Conservation (phyloP, 2,113 vertebrate genomes). For the Sceloporus tristichus region DNA sequence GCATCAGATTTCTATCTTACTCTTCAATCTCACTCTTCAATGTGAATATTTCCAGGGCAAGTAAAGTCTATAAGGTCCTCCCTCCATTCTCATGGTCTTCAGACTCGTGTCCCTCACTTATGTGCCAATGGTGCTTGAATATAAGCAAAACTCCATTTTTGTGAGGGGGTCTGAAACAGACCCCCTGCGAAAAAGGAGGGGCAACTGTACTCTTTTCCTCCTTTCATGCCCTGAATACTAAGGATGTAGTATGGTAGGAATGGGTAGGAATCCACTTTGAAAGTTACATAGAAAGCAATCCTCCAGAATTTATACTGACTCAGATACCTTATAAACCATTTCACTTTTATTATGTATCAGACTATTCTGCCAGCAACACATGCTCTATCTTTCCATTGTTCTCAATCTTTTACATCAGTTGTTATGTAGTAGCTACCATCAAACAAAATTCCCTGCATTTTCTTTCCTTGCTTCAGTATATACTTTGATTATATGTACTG, state of each 20-base stretch:
- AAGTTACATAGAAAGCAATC: neutral
- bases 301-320: neutral
- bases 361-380: neutral
- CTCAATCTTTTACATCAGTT: neutral
- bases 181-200: too few relatives aligned
- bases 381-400: neutral
- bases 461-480: neutral
- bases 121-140: too few relatives aligned
- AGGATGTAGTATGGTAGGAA: neutral
- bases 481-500: neutral
- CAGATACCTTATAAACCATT: neutral
- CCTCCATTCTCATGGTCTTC: too few relatives aligned
- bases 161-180: too few relatives aligned
- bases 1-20: neutral
- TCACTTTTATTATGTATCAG: neutral
- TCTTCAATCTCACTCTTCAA: neutral
- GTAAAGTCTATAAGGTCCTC: too few relatives aligned
- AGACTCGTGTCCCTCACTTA: too few relatives aligned
- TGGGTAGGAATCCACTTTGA: neutral
- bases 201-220: too few relatives aligned
- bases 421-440: neutral
- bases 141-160: too few relatives aligned
- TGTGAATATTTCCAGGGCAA: neutral
- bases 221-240: neutral
- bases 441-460: neutral